Evolutionary conservation across 1,140 invertebrate genomes (phyloP).

Genomic region (Philotrypesis tridentata): DNA sequence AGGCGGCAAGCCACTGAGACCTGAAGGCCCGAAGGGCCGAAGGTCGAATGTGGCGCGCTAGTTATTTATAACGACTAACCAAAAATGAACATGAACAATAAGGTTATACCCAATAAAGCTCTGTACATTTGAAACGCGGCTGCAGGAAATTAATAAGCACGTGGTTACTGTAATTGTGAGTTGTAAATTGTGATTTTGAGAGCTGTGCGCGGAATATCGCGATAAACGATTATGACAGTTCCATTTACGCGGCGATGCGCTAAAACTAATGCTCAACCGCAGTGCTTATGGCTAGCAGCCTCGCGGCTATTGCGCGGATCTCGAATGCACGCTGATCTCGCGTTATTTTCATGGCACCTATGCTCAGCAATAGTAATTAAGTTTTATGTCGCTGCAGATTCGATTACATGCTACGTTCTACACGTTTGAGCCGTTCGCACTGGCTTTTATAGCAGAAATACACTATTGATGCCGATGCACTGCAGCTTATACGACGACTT

Average conservation of each 20-base stretch:
- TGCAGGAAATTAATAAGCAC: constrained; percentile 35
- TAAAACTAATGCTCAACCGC: background rate
- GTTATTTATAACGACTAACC: too few relatives aligned
- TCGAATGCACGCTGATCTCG: background rate
- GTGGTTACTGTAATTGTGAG: constrained; percentile 31
- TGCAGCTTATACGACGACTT: background rate
- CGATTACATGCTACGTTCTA: background rate
- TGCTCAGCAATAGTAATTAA: constrained; percentile 18
- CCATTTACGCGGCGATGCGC: constrained; percentile 12
- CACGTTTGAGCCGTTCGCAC: background rate
- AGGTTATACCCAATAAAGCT: too few relatives aligned
- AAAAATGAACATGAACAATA: too few relatives aligned
- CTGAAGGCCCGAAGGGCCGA: too few relatives aligned
- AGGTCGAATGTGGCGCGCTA: too few relatives aligned
- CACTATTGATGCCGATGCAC: background rate
- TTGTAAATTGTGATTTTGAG: constrained; percentile 25
- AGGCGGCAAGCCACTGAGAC: too few relatives aligned
- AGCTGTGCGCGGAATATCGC: background rate
- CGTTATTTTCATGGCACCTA: constrained; percentile 14
- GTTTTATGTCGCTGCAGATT: constrained; percentile 31
- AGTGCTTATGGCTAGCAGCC: background rate
- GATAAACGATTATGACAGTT: constrained; percentile 32
- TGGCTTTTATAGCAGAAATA: background rate
- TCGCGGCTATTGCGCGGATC: too few relatives aligned
- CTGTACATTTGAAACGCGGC: background rate